Percentiles rank a stretch among this genome's conserved stretches.
Conservation (phyloP, 1,140 invertebrate genomes). For the Drosophila truncata region DNA sequence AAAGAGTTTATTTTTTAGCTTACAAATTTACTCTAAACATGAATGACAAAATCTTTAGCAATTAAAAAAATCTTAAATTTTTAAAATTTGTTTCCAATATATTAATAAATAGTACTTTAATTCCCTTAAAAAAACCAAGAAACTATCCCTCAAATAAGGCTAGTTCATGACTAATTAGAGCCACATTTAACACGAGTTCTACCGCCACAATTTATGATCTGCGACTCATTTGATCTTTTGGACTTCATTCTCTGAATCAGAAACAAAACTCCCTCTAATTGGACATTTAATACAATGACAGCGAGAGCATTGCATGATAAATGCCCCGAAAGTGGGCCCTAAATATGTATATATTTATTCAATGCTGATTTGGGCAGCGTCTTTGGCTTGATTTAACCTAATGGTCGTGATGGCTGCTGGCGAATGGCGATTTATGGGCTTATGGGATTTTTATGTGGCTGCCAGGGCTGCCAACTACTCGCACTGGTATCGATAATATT, state of each 20-base stretch:
- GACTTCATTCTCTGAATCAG: background rate
- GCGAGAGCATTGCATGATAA: conserved; percentile 49
- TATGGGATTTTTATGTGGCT: conserved; percentile 62
- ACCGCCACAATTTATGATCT: conserved; percentile 25
- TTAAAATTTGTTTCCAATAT: background rate
- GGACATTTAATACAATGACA: conserved; percentile 26
- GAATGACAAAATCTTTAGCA: background rate
- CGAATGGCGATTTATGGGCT: conserved; percentile 74
- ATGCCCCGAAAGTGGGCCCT: conserved; percentile 57
- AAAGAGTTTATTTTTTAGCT: background rate
- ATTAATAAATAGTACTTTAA: background rate
- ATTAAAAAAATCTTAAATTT: background rate
- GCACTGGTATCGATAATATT: conserved; percentile 76
- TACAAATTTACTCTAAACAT: background rate
- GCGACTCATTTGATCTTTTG: conserved; percentile 21
- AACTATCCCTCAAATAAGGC: background rate
- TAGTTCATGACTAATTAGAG: background rate
- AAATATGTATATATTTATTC: conserved; percentile 47
- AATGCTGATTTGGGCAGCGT: conserved; percentile 24
- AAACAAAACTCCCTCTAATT: conserved; percentile 43
- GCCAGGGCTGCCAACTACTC: conserved; percentile 46
- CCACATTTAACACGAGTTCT: background rate
- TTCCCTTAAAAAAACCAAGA: background rate
- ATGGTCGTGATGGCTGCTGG: conserved; percentile 58
- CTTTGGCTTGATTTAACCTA: conserved; percentile 59